Conservation (phyloP, 2,888 invertebrate genomes). For the Hoplodrina ambigua region DNA sequence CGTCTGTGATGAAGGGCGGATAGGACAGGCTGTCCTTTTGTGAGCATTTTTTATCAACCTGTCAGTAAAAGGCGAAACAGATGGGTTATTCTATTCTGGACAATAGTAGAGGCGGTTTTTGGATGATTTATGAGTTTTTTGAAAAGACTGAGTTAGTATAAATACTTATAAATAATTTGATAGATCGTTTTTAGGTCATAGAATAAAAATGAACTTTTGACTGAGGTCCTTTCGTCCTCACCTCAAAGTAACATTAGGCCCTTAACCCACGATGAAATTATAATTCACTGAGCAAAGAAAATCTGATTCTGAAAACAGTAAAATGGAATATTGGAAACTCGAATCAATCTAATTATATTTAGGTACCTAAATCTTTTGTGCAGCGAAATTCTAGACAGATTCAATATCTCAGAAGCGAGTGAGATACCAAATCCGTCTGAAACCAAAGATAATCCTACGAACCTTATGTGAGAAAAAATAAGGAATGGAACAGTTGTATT, state of each 20-base stretch:
- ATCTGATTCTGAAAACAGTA: slow-evolving; percentile 4
- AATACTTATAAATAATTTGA: background rate
- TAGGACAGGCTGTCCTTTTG: slow-evolving; percentile 56
- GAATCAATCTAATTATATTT: slow-evolving; percentile 14
- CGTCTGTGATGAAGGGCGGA: slow-evolving; percentile 63
- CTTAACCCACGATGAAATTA: background rate
- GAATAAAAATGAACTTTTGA: slow-evolving; percentile 4
- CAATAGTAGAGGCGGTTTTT: slow-evolving; percentile 16
- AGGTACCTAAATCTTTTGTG: slow-evolving; percentile 5
- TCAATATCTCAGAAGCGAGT: slow-evolving; percentile 35
- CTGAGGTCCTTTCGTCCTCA: background rate
- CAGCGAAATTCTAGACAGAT: slow-evolving; percentile 34
- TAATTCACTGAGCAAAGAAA: background rate
- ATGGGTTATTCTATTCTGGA: slow-evolving; percentile 21
- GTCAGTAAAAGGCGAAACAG: slow-evolving; percentile 30
- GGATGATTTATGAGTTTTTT: slow-evolving; percentile 39
- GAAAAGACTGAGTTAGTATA: slow-evolving; percentile 2
- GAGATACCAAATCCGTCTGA: slow-evolving; percentile 6
- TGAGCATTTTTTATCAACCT: slow-evolving; percentile 61
- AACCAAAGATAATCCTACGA: slow-evolving; percentile 13
- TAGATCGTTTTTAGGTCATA: slow-evolving; percentile 1
- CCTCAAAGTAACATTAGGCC: slow-evolving; percentile 1
- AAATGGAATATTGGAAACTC: background rate
- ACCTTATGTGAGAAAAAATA: slow-evolving; percentile 31
- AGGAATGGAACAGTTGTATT: slow-evolving; percentile 24